phyloP scores from a whole-genome alignment of 2,113 vertebrate species.

The Emydocephalus ijimae region DNA sequence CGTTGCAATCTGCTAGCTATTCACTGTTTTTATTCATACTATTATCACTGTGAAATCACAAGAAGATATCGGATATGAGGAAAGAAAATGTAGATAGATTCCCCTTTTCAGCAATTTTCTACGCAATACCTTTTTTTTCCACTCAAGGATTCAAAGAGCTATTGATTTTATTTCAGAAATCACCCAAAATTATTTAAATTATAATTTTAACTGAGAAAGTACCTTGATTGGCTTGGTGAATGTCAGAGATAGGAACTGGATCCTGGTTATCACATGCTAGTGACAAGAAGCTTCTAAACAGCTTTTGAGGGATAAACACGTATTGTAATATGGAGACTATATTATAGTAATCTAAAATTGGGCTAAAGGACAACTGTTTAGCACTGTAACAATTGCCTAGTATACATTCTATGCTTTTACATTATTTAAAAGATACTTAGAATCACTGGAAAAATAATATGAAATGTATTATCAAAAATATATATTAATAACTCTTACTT shows the following conservation, averaged over 20 bases:
- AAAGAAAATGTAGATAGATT: not conserved
- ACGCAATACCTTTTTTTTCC: constrained; percentile 45
- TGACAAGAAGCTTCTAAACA: not conserved
- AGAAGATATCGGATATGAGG: not conserved
- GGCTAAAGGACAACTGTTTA: not conserved
- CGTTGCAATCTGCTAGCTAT: too few relatives aligned
- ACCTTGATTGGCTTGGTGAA: not conserved
- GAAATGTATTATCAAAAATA: not conserved
- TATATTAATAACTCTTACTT: not conserved
- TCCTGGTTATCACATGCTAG: not conserved
- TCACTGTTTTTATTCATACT: not conserved
- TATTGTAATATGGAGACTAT: not conserved
- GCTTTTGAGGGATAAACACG: not conserved
- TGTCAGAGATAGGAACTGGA: not conserved
- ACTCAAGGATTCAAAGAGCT: constrained; percentile 2
- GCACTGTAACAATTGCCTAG: not conserved
- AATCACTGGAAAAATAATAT: not conserved
- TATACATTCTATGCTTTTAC: not conserved
- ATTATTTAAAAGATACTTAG: not conserved
- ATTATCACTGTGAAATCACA: not conserved
- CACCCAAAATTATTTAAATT: not conserved
- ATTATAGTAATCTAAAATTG: not conserved
- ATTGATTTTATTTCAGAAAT: not conserved
- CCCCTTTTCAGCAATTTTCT: constrained; percentile 11
- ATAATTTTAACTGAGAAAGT: not conserved